Percentiles rank a stretch among this genome's conserved stretches.
Conservation (phyloP, 2,888 invertebrate genomes). For the Tryphoninae sp. region DNA sequence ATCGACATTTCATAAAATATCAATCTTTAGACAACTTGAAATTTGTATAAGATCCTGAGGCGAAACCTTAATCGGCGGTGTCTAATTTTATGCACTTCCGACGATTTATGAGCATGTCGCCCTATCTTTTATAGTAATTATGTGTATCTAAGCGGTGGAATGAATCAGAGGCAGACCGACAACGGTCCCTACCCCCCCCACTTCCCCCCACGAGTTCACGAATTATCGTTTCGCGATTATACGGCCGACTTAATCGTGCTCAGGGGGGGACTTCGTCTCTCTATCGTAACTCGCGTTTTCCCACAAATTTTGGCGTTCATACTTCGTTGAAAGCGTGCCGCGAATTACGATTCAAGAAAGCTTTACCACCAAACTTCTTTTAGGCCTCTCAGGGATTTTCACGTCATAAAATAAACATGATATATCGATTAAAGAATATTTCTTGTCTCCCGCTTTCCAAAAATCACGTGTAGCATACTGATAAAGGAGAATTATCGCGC, state of each 20-base stretch:
- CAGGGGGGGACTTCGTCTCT: conserved; percentile 10
- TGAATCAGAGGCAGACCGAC: conserved; percentile 51
- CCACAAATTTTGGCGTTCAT: conserved; percentile 25
- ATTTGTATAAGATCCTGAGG: no score
- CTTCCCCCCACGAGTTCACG: conserved; percentile 16
- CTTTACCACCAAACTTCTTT: background rate
- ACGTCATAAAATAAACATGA: background rate
- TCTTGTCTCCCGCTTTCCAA: background rate
- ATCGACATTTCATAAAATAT: no score
- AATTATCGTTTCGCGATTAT: conserved; percentile 55
- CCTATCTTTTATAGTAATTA: conserved; percentile 61
- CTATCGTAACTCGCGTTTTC: background rate
- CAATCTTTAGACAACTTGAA: no score
- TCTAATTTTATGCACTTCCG: conserved; percentile 61
- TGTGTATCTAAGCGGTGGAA: conserved; percentile 64
- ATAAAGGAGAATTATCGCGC: background rate
- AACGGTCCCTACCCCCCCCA: conserved; percentile 5
- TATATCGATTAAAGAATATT: conserved; percentile 3
- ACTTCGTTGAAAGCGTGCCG: conserved; percentile 31
- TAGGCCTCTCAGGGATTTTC: background rate
- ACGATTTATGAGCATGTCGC: conserved; percentile 65
- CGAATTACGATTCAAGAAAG: conserved; percentile 22
- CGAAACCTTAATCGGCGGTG: conserved; percentile 28
- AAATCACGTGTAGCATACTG: background rate
- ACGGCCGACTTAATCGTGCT: conserved; percentile 39